Evolutionary conservation across 2,888 invertebrate species (phyloP).

Genomic region (Platypus cylindrus): DNA sequence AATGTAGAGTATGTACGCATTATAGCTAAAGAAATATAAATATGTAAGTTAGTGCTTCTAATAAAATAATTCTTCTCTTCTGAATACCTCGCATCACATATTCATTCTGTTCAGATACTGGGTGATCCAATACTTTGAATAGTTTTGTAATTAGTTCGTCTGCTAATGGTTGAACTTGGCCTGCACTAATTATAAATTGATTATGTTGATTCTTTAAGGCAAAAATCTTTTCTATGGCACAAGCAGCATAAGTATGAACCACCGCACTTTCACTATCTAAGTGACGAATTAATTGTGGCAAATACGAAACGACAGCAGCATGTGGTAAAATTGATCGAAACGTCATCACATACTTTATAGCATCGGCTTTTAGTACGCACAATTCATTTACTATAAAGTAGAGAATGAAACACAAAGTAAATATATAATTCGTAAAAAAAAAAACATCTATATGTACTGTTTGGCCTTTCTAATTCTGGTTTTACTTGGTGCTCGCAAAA

Average conservation of each 20-base stretch:
- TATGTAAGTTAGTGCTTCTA: too few species aligned
- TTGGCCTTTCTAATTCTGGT: conserved; percentile 65
- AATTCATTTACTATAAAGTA: conserved; percentile 63
- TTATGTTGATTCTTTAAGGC: conserved; percentile 54
- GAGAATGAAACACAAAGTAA: too few species aligned
- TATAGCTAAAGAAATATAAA: conserved; percentile 50
- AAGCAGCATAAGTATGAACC: conserved; percentile 91
- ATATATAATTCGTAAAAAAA: background rate
- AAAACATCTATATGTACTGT: conserved; percentile 40
- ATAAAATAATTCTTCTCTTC: too few species aligned
- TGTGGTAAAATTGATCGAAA: conserved; percentile 82
- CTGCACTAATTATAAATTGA: conserved; percentile 41
- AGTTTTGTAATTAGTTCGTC: conserved; percentile 59
- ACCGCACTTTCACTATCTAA: conserved; percentile 68
- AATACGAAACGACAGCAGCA: conserved; percentile 57
- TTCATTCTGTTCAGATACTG: conserved; percentile 83
- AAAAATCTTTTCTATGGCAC: conserved; percentile 78
- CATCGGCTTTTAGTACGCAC: conserved; percentile 91
- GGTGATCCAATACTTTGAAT: conserved; percentile 58
- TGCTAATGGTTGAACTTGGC: conserved; percentile 54
- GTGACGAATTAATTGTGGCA: conserved; percentile 71
- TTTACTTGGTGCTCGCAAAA: conserved; percentile 81
- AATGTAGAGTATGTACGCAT: conserved; percentile 76
- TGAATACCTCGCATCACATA: conserved; percentile 95
- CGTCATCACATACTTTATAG: conserved; percentile 91